phyloP scores from a whole-genome alignment of 2,797 vertebrate species.

The Sarcophilus harrisii region DNA sequence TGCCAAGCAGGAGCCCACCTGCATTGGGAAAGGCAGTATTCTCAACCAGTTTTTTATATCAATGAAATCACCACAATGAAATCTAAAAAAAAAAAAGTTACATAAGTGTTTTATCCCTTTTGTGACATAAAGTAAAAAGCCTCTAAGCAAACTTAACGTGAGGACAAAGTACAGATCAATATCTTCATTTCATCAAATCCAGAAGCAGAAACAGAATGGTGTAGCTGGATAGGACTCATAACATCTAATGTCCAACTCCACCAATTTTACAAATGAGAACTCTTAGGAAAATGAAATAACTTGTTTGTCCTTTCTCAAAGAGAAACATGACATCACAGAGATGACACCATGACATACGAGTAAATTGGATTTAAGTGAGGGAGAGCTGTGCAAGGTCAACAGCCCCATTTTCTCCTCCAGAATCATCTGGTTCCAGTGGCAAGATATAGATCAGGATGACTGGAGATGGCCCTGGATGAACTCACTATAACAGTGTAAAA shows the following conservation, averaged over 20 bases:
- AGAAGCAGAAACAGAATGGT: conserved; percentile 20
- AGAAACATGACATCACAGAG: too few species aligned
- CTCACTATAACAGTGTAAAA: not conserved
- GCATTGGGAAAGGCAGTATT: not conserved
- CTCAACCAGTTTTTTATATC: not conserved
- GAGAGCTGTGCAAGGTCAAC: too few species aligned
- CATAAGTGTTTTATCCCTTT: not conserved
- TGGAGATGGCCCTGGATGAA: too few species aligned
- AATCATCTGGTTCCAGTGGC: too few species aligned
- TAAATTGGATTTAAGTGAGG: too few species aligned
- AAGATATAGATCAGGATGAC: too few species aligned
- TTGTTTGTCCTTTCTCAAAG: not conserved
- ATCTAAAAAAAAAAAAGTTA: not conserved
- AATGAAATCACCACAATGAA: not conserved
- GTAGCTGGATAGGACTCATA: conserved; percentile 7
- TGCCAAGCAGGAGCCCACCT: not conserved
- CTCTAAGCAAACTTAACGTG: not conserved
- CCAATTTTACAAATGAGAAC: conserved; percentile 43
- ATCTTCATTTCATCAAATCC: conserved; percentile 24
- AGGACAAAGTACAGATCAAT: not conserved
- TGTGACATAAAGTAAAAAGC: not conserved
- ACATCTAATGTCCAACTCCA: conserved; percentile 12
- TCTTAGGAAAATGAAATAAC: conserved; percentile 28
- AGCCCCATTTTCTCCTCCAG: too few species aligned
- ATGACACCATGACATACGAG: too few species aligned